A percentile compares a stretch with the other conserved stretches of the same genome.
Evolutionary conservation across 1,140 invertebrate species (phyloP).

Genomic region (Ceratoteleas bidentatus): DNA sequence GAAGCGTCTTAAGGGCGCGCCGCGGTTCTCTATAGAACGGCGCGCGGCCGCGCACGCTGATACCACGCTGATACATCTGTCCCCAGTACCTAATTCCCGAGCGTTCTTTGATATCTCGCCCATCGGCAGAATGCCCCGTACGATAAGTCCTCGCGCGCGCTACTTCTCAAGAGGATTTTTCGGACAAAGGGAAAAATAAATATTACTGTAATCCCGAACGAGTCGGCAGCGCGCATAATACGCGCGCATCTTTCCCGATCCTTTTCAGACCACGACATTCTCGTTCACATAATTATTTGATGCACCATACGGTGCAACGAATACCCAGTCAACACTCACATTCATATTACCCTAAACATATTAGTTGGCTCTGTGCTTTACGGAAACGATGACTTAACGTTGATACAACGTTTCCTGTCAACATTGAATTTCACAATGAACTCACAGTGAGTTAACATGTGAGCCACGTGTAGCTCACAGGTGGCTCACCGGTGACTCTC

Average conservation of each 20-base stretch:
- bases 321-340: too few species aligned
- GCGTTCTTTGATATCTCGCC: conserved; percentile 66
- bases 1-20: conserved; percentile 61
- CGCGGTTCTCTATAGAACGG: conserved; percentile 44
- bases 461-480: too few species aligned
- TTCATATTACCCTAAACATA: too few species aligned
- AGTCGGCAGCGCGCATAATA: conserved; percentile 25
- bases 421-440: too few species aligned
- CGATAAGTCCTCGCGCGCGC: conserved; percentile 43
- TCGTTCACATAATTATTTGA: conserved; percentile 50
- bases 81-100: conserved; percentile 60
- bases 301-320: neutral
- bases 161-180: conserved; percentile 62
- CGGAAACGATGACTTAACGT: too few species aligned
- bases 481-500: too few species aligned
- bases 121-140: conserved; percentile 28
- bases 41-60: conserved; percentile 45
- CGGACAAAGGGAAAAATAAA: conserved; percentile 68
- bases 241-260: conserved; percentile 26
- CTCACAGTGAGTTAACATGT: too few species aligned
- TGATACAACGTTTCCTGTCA: too few species aligned
- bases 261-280: conserved; percentile 18
- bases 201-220: conserved; percentile 58
- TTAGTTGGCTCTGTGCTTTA: too few species aligned
- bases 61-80: conserved; percentile 62